Evolutionary conservation across 2,797 vertebrate species (phyloP).

Genomic region (Spea hammondii): DNA sequence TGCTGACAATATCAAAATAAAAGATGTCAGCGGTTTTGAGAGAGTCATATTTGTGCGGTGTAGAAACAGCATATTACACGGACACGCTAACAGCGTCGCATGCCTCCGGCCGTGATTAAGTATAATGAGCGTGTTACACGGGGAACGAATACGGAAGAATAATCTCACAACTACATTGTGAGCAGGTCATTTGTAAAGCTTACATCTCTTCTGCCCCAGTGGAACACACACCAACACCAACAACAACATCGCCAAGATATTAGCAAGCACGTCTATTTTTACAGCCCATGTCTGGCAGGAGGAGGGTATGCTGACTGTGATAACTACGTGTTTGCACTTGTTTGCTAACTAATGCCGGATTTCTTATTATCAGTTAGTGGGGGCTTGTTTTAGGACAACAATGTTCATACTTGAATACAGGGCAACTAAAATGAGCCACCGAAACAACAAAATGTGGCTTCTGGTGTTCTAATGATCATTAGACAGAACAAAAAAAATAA

Average conservation of each 20-base stretch:
- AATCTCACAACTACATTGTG: slow-evolving; percentile 9
- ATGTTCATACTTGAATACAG: too few relatives aligned
- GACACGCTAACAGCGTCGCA: too few relatives aligned
- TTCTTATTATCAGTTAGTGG: too few relatives aligned
- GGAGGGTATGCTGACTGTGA: slow-evolving; percentile 18
- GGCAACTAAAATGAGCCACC: too few relatives aligned
- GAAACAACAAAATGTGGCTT: too few relatives aligned
- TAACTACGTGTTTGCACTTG: background rate
- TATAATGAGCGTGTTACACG: background rate
- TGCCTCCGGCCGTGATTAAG: background rate
- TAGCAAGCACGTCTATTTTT: slow-evolving; percentile 47
- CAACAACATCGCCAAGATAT: slow-evolving; percentile 10
- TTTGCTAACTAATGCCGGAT: background rate
- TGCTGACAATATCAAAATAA: too few relatives aligned
- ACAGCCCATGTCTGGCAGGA: slow-evolving; percentile 31
- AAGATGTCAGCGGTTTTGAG: too few relatives aligned
- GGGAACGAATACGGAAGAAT: background rate
- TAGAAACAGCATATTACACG: too few relatives aligned
- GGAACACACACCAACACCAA: slow-evolving; percentile 20
- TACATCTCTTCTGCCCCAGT: slow-evolving; percentile 12
- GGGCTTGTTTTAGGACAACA: too few relatives aligned
- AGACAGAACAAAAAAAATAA: too few relatives aligned
- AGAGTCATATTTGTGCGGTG: too few relatives aligned
- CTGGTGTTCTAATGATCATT: too few relatives aligned
- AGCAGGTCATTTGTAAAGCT: slow-evolving; percentile 17